Evolutionary conservation across 2,888 invertebrate genomes (phyloP).

Genomic region (Sisyra terminalis): DNA sequence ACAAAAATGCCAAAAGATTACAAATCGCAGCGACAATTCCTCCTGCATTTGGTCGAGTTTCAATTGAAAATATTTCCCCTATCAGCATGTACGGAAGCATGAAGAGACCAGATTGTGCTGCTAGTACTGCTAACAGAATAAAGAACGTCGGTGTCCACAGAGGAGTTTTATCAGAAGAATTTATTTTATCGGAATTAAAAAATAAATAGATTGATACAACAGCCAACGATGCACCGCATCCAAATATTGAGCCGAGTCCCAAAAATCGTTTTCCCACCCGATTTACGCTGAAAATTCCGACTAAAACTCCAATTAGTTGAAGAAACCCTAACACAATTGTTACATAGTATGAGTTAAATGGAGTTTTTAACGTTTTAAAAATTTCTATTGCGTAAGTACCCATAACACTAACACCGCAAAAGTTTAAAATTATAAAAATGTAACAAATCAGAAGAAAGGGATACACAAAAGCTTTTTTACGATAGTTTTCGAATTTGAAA

Average conservation of each 20-base stretch:
- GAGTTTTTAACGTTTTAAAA: conserved; percentile 51
- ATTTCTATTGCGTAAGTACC: conserved; percentile 61
- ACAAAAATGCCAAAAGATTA: conserved; percentile 56
- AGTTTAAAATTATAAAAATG: conserved; percentile 55
- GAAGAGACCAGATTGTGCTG: too few relatives aligned
- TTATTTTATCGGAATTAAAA: background rate
- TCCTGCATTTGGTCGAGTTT: conserved; percentile 51
- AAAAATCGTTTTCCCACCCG: conserved; percentile 56
- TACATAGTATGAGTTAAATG: conserved; percentile 60
- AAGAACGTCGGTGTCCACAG: too few relatives aligned
- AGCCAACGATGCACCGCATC: conserved; percentile 47
- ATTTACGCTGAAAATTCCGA: conserved; percentile 50
- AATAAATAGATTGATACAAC: conserved; percentile 35
- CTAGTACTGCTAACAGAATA: too few relatives aligned
- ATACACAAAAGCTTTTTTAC: conserved; percentile 41
- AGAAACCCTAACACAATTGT: conserved; percentile 54
- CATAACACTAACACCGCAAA: conserved; percentile 58
- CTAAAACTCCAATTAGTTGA: conserved; percentile 46
- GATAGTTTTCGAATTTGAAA: background rate
- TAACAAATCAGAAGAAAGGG: conserved; percentile 50
- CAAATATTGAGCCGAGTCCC: conserved; percentile 46
- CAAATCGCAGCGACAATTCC: conserved; percentile 56
- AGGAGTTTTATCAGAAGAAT: too few relatives aligned
- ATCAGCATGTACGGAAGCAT: conserved; percentile 55
- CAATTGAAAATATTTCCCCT: conserved; percentile 57